Conservation (phyloP, 2,888 invertebrate genomes). For the Unio pictorum region DNA sequence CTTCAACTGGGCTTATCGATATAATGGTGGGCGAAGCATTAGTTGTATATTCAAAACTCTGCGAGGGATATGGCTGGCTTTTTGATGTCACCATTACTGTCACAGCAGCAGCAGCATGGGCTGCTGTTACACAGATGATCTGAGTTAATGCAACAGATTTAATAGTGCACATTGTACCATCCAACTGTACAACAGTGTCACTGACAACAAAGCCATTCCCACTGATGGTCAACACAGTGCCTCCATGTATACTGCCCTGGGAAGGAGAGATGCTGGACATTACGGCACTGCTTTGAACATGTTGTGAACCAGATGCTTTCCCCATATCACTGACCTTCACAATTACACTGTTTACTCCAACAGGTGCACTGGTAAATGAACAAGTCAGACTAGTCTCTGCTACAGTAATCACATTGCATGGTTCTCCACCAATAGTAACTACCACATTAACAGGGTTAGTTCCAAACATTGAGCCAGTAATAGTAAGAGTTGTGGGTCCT, state of each 20-base stretch:
- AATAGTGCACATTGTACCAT: too few relatives aligned
- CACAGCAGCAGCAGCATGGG: too few relatives aligned
- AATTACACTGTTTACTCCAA: slow-evolving; percentile 36
- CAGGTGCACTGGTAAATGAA: slow-evolving; percentile 40
- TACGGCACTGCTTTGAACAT: slow-evolving; percentile 24
- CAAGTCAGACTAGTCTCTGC: slow-evolving; percentile 41
- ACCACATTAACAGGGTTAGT: slow-evolving; percentile 19
- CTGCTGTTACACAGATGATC: too few relatives aligned
- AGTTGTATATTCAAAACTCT: too few relatives aligned
- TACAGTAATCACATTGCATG: slow-evolving; percentile 38
- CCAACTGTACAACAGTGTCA: slow-evolving; percentile 42
- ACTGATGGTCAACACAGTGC: slow-evolving; percentile 32
- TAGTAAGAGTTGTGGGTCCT: slow-evolving; percentile 31
- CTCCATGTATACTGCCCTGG: slow-evolving; percentile 47
- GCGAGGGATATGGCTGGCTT: too few relatives aligned
- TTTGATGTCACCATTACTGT: too few relatives aligned
- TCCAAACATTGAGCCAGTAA: slow-evolving; percentile 42
- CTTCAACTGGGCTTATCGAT: too few relatives aligned
- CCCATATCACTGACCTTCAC: slow-evolving; percentile 35
- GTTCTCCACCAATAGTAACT: slow-evolving; percentile 50
- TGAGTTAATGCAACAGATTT: too few relatives aligned
- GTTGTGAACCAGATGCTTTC: slow-evolving; percentile 28
- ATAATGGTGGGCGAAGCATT: too few relatives aligned
- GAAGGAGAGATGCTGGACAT: slow-evolving; percentile 34
- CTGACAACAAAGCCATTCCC: slow-evolving; percentile 51